Evolutionary conservation across 2,113 vertebrate species (phyloP).

Genomic region (Tetraodon nigroviridis): DNA sequence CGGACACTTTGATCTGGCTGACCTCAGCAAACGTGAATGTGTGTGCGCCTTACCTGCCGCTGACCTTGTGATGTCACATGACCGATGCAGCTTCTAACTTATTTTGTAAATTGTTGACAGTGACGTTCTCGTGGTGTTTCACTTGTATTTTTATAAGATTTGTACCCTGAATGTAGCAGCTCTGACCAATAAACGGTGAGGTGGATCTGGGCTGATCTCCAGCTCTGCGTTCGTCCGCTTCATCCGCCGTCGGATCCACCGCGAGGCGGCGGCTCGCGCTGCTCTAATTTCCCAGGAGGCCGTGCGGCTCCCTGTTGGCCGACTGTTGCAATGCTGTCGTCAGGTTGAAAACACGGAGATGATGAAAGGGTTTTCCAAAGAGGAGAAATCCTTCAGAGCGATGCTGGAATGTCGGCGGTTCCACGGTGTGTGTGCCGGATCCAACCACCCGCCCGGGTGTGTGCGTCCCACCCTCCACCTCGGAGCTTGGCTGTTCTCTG

Average conservation of each 20-base stretch:
- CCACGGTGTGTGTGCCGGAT: no score
- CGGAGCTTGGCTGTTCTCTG: no score
- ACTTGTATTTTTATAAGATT: no score
- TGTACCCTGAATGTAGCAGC: no score
- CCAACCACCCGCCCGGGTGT: no score
- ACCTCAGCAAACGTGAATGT: constrained; percentile 50
- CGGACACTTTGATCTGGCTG: constrained; percentile 57
- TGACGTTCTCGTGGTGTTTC: background rate
- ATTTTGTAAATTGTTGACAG: no score
- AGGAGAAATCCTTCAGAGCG: constrained; percentile 72
- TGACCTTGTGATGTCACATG: constrained; percentile 66
- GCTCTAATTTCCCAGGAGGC: constrained; percentile 43
- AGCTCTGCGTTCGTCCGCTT: no score
- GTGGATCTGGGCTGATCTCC: no score
- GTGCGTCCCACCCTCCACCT: no score
- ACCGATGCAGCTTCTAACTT: constrained; percentile 18
- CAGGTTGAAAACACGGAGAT: constrained; percentile 74
- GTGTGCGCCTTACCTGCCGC: constrained; percentile 65
- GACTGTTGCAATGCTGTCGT: constrained; percentile 55
- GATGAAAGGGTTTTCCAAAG: constrained; percentile 74
- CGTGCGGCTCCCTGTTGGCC: constrained; percentile 13
- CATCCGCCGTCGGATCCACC: no score
- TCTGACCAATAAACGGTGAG: no score
- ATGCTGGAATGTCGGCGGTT: no score
- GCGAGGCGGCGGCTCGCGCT: background rate